Evolutionary conservation across 2,888 invertebrate species (phyloP), one percentile per base, ranked within the genome.

Genomic region (Corbicula japonica): DNA sequence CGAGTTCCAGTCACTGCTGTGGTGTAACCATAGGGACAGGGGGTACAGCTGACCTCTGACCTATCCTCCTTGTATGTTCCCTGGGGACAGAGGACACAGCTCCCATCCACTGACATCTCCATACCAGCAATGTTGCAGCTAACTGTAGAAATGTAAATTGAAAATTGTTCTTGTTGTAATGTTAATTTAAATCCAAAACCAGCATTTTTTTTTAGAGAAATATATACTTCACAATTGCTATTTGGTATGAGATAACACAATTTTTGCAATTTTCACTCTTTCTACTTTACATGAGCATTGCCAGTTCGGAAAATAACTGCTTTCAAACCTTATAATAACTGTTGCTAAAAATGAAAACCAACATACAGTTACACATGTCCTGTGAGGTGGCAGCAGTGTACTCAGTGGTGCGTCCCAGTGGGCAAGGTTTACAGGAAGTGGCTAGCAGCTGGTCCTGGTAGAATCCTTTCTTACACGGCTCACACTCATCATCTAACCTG

Each of bases 21-120:
- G 91, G 98, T 99, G 10, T 97, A 98, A 84, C 98, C 98, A 88
- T 96, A 95, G 0, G 98, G 98, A 93, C 99, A 99, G 81, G 96
- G 96, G 60, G 96, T 95, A 93, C 99, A 99, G 0, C 96, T 95
- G 1, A 97, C 97, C 95, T 98, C 98, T 52, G 98, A 95, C 79
- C 97, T 97, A 89, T 96, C 95, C 90, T 98, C 98, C 94, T 99
- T 99, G 94, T 98, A 99, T 92, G 96, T 98, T 21, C 99, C 99
- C 88, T 96, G 95, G 0, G 97, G 96, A 92, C 99, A 99, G 92
- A 97, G 96, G 0, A 97, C 97, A 93, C 99, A 99, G 75, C 56
- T 62, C 4, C 96, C 95, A 89, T 72, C 74, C 1, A 84, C 75
- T 2, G 84, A 82, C 41, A 91, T 61, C 63, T 89, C 88, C 48